Evolutionary conservation across 2,888 invertebrate genomes (phyloP).

Genomic region (Argyra leucocephala): DNA sequence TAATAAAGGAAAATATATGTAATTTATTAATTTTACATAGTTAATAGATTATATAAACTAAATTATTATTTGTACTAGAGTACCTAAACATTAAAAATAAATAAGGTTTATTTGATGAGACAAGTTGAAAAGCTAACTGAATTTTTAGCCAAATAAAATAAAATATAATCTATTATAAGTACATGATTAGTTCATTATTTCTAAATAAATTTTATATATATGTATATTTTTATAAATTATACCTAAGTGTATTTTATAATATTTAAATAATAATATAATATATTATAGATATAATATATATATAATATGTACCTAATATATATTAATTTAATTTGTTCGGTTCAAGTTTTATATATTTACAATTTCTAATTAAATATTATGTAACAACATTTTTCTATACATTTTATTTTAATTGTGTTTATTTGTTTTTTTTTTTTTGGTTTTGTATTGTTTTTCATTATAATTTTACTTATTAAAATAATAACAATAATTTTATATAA

Average conservation of each 20-base stretch:
- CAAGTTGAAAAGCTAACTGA: no score
- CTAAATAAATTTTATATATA: no score
- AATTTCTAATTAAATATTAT: neutral
- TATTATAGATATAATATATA: neutral
- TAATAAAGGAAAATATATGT: no score
- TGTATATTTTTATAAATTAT: neutral
- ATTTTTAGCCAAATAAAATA: no score
- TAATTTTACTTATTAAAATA: neutral
- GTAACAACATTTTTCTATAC: slow-evolving; percentile 6
- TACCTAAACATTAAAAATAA: no score
- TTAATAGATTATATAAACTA: no score
- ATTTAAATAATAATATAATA: neutral
- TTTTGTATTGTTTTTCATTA: neutral
- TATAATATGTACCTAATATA: neutral
- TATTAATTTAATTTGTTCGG: neutral
- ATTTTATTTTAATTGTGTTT: neutral
- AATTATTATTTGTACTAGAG: no score
- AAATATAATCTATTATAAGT: no score
- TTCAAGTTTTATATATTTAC: slow-evolving; percentile 2
- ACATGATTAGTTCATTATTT: no score
- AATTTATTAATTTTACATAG: no score
- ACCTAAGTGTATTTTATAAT: neutral
- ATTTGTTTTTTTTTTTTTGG: neutral
- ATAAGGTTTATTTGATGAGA: no score
- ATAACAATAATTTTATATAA: neutral